Evolutionary conservation across 2,888 invertebrate species (phyloP).

Genomic region (Ceriagrion tenellum): DNA sequence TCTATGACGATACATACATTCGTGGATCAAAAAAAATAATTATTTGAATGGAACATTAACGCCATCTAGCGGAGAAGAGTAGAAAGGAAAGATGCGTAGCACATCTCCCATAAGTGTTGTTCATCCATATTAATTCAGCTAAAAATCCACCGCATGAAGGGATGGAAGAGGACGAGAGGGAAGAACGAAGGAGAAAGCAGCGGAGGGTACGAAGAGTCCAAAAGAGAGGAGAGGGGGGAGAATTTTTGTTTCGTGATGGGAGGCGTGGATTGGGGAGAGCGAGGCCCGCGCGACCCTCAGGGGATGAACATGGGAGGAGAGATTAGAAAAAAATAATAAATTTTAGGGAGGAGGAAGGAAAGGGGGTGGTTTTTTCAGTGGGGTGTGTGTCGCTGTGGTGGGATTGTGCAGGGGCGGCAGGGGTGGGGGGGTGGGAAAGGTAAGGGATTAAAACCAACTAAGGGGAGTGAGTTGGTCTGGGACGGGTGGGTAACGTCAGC

Average conservation of each 20-base stretch:
- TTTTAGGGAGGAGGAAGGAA: background rate
- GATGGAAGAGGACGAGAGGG: background rate
- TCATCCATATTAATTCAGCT: no score
- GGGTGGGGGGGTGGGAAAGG: background rate
- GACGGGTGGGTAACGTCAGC: background rate
- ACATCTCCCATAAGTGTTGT: no score
- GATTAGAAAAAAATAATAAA: constrained; percentile 15
- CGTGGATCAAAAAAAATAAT: no score
- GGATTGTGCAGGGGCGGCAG: background rate
- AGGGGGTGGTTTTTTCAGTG: background rate
- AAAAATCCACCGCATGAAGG: no score
- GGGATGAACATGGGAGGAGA: background rate
- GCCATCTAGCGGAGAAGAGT: no score
- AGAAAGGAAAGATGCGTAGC: no score
- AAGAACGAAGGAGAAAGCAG: background rate
- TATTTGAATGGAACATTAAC: no score
- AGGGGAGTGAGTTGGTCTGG: background rate
- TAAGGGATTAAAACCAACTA: background rate
- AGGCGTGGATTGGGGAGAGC: background rate
- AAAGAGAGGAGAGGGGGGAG: background rate
- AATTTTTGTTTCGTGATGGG: background rate
- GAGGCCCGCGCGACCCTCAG: background rate
- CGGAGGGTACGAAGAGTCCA: background rate
- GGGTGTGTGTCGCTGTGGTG: background rate
- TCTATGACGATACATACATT: no score